Evolutionary conservation across 2,888 invertebrate genomes (phyloP).

Genomic region (Watsonalla binaria): DNA sequence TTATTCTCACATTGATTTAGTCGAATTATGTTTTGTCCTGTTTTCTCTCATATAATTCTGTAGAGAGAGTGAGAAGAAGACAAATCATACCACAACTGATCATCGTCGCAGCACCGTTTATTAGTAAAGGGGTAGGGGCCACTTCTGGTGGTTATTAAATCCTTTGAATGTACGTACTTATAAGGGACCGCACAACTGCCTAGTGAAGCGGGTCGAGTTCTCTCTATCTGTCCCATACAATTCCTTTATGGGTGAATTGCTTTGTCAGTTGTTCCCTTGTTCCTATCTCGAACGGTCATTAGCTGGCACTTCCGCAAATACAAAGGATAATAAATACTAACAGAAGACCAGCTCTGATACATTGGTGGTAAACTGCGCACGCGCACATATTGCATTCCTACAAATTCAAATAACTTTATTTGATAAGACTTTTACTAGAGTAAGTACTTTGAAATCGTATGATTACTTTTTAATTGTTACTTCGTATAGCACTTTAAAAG

Average conservation of each 20-base stretch:
- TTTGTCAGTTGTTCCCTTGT: constrained; percentile 19
- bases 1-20: background rate
- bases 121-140: background rate
- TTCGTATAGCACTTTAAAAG: no score
- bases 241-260: constrained; percentile 18
- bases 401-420: no score
- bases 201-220: background rate
- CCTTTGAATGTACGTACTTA: background rate
- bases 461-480: no score
- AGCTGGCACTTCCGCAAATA: constrained; percentile 27
- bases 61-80: no score
- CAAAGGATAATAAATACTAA: background rate
- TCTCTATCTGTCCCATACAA: constrained; percentile 1
- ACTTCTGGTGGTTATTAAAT: constrained; percentile 3
- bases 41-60: no score
- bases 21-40: background rate
- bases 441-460: no score
- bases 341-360: no score
- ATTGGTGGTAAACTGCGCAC: no score
- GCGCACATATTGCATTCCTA: no score
- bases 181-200: background rate
- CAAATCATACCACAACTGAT: no score
- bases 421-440: no score
- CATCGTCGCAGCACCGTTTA: no score
- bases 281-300: constrained; percentile 34